These are phyloP conservation scores for Dryas iulia DNA, from an alignment of 1,140 invertebrate genomes.

Conservation along the genomic window DNA sequence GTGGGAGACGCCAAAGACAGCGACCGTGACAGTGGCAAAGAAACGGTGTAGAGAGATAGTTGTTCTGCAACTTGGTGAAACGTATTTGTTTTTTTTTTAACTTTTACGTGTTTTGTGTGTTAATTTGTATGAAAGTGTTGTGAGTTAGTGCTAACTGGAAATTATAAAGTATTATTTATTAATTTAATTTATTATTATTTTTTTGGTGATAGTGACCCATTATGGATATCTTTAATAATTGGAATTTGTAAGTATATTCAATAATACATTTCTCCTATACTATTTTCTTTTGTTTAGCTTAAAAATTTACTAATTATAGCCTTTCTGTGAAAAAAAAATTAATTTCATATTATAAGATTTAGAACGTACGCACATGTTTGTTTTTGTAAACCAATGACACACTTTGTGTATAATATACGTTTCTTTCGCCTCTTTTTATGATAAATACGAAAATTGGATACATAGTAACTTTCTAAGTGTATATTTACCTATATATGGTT, in stretches of 20 bases:
- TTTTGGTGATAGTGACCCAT: conserved; percentile 9
- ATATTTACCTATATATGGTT: background rate
- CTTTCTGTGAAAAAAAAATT: background rate
- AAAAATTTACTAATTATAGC: background rate
- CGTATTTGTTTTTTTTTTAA: conserved; percentile 9
- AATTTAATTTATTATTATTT: too few species aligned
- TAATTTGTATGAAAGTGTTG: background rate
- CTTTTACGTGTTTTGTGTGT: background rate
- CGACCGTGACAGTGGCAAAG: conserved; percentile 18
- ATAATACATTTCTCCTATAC: background rate
- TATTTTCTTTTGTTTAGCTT: background rate
- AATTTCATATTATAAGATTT: background rate
- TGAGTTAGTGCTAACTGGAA: background rate
- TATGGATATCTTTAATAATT: conserved; percentile 7
- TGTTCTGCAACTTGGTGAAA: background rate
- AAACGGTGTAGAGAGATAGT: background rate
- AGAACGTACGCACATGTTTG: background rate
- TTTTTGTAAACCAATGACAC: conserved; percentile 9
- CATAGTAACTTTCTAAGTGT: background rate
- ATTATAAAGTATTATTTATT: too few species aligned
- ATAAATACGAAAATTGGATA: background rate
- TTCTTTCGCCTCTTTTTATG: background rate
- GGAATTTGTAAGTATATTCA: background rate
- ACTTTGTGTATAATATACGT: conserved; percentile 3
- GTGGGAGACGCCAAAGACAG: conserved; percentile 5